Percentiles rank a stretch among this genome's conserved stretches.
Conservation (phyloP, 2,113 vertebrate species). For the Callorhinus ursinus region DNA sequence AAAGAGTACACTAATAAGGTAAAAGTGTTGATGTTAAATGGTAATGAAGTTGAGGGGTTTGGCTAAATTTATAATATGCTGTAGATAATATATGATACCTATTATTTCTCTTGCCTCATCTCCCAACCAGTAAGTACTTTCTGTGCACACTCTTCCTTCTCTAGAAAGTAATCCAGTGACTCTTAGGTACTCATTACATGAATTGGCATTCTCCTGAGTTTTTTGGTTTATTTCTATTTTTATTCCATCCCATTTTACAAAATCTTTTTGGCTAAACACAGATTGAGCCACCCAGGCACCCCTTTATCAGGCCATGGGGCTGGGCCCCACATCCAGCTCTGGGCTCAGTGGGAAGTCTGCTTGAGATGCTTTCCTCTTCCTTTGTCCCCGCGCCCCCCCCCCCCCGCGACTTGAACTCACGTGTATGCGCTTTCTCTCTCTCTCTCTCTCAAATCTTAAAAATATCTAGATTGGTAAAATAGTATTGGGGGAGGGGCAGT, state of each 20-base stretch:
- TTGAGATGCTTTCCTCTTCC: neutral
- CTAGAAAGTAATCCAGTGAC: neutral
- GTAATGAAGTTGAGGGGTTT: neutral
- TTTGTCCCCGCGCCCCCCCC: neutral
- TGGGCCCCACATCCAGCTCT: neutral
- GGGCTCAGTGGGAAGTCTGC: neutral
- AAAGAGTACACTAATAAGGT: neutral
- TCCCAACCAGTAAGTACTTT: neutral
- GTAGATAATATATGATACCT: neutral
- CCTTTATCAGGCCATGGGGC: neutral
- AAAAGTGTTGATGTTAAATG: neutral
- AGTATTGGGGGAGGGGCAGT: neutral
- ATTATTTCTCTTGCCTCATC: neutral
- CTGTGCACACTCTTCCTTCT: neutral
- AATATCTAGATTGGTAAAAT: neutral
- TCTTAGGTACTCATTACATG: neutral
- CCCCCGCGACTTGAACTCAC: neutral
- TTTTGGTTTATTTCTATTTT: conserved; percentile 22
- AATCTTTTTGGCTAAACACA: conserved; percentile 32
- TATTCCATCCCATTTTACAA: neutral
- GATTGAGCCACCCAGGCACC: neutral
- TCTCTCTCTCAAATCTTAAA: neutral
- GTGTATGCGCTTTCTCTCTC: neutral
- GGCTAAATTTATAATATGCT: neutral
- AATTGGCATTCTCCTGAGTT: neutral